Evolutionary conservation across 2,797 vertebrate species (phyloP).

Genomic region (Acestrorhynchus altus): DNA sequence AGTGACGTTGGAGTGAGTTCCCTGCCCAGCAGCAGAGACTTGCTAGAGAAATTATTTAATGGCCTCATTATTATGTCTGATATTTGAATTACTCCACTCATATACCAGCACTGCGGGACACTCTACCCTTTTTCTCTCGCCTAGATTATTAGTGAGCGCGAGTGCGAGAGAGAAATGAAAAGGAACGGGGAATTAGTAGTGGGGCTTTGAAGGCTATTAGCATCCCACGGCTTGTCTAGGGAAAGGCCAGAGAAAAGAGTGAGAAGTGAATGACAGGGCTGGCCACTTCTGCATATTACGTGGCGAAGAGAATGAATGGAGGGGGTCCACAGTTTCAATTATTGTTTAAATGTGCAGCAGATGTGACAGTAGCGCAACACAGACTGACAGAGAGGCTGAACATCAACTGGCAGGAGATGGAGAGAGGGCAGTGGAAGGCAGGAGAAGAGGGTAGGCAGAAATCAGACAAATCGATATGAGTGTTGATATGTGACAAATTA

Average conservation of each 20-base stretch:
- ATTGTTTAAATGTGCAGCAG: slow-evolving; percentile 48
- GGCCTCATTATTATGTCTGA: slow-evolving; percentile 50
- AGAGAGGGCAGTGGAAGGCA: slow-evolving; percentile 24
- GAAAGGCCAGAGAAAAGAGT: slow-evolving; percentile 1
- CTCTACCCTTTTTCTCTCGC: slow-evolving; percentile 17
- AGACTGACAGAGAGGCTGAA: slow-evolving; percentile 28
- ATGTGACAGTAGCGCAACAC: neutral
- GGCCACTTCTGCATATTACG: slow-evolving; percentile 37
- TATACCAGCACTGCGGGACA: slow-evolving; percentile 55
- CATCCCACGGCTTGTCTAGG: slow-evolving; percentile 27
- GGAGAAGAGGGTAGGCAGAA: neutral
- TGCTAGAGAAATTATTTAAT: slow-evolving; percentile 54
- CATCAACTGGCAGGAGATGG: slow-evolving; percentile 25
- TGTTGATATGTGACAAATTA: neutral
- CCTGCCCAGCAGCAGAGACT: slow-evolving; percentile 39
- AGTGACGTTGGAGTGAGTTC: slow-evolving; percentile 27
- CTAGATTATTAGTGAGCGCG: slow-evolving; percentile 47
- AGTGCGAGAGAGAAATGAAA: slow-evolving; percentile 35
- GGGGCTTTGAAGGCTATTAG: slow-evolving; percentile 46
- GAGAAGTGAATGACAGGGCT: slow-evolving; percentile 18
- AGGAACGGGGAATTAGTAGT: slow-evolving; percentile 37
- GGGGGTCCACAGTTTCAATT: slow-evolving; percentile 34
- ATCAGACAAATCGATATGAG: neutral
- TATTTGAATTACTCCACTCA: slow-evolving; percentile 55
- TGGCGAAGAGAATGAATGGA: slow-evolving; percentile 33